Evolutionary conservation across 1,140 invertebrate genomes (phyloP).

Genomic region (Drosophila ohnishii): DNA sequence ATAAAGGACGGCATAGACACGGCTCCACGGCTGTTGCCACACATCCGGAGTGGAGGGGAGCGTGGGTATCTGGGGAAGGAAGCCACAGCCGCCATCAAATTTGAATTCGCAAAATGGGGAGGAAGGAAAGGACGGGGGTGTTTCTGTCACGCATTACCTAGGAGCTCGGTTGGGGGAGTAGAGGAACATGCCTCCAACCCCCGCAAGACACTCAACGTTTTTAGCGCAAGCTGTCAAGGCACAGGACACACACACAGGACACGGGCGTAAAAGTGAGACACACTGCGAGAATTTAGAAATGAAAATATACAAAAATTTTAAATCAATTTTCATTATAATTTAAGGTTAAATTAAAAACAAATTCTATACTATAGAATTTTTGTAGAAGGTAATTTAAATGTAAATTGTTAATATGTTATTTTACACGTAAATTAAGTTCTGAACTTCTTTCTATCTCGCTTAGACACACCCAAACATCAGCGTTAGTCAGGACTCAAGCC

Average conservation of each 20-base stretch:
- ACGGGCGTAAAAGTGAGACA: not conserved
- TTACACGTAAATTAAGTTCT: not conserved
- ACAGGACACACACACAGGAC: slow-evolving; percentile 27
- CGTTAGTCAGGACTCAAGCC: not conserved
- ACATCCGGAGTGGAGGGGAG: slow-evolving; percentile 46
- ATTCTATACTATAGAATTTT: not conserved
- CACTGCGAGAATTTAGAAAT: not conserved
- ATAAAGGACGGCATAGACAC: slow-evolving; percentile 45
- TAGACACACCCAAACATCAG: not conserved
- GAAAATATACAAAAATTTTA: not conserved
- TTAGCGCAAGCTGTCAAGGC: slow-evolving; percentile 71
- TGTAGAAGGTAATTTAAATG: too few species aligned
- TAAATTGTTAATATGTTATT: not conserved
- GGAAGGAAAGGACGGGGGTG: slow-evolving; percentile 10
- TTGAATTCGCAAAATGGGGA: slow-evolving; percentile 62
- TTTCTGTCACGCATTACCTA: slow-evolving; percentile 74
- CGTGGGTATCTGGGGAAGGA: slow-evolving; percentile 31
- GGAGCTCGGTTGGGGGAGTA: slow-evolving; percentile 25
- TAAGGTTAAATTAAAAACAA: not conserved
- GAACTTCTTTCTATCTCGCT: not conserved
- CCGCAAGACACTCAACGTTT: slow-evolving; percentile 67
- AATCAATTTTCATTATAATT: not conserved
- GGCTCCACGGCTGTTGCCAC: slow-evolving; percentile 57
- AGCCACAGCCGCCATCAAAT: slow-evolving; percentile 74
- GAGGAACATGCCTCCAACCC: slow-evolving; percentile 28